Conservation (phyloP, 2,888 invertebrate genomes). For the Spisula subtruncata region DNA sequence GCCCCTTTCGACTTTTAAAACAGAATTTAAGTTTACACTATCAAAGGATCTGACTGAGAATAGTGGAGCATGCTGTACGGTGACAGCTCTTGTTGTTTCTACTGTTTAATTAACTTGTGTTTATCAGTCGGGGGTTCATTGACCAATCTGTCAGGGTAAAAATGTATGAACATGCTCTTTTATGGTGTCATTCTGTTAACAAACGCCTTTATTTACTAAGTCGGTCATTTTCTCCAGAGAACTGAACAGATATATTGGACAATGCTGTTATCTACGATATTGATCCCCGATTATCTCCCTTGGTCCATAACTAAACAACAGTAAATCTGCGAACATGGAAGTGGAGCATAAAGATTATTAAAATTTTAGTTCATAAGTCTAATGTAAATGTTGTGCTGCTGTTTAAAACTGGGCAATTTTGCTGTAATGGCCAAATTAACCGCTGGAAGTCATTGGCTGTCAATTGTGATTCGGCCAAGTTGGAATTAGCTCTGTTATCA, state of each 20-base stretch:
- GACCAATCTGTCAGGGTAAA: too few species aligned
- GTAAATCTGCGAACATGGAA: neutral
- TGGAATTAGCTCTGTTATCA: slow-evolving; percentile 32
- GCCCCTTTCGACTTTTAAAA: too few species aligned
- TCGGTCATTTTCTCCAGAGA: neutral
- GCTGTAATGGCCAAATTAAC: neutral
- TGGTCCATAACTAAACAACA: neutral
- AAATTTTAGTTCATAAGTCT: neutral
- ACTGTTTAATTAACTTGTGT: too few species aligned
- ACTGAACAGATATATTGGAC: neutral
- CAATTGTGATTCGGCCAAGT: slow-evolving; percentile 12
- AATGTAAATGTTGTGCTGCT: neutral
- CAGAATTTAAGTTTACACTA: too few species aligned
- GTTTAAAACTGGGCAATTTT: neutral
- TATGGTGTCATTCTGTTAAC: too few species aligned
- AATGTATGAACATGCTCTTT: too few species aligned
- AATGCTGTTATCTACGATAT: neutral
- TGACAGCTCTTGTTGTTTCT: too few species aligned
- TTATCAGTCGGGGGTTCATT: too few species aligned
- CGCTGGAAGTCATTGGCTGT: neutral
- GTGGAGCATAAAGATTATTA: neutral
- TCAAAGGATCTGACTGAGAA: too few species aligned
- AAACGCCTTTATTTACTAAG: neutral
- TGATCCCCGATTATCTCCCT: neutral
- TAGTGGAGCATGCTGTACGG: too few species aligned